Base-by-base conservation (phyloP, 2,888 invertebrate species). In the Nezara viridula region DNA sequence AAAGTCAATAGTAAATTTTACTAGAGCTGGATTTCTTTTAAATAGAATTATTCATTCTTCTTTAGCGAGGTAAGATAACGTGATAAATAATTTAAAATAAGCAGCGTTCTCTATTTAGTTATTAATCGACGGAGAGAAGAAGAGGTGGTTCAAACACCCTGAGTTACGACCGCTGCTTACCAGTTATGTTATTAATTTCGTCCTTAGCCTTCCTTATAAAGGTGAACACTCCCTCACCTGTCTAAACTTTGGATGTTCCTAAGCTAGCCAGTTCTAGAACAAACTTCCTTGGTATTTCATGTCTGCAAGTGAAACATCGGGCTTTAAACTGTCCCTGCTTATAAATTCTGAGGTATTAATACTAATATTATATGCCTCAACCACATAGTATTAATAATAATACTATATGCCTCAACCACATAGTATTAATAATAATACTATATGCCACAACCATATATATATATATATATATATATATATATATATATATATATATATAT, bases 181-280 rank as follows among this genome's bases (percentile, higher is more conserved):
- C 55, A 55, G n/a, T 55, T 55, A 55, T n/a, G 55, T 55, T 55
- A 55, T 55, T n/a, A 55, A 55, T 55, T 55, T 55, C 55, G 55
- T 12, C 55, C 27, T n/a, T 55, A 27, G 55, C 55, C 55, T n/a
- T 27, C 55, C 55, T 55, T n/a, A n/a, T 55, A 55, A 55, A 55
- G 55, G 55, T 55, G 55, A 55, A 55, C 55, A 55, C 55, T 55
- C 55, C n/a, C n/a, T 55, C n/a, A 55, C n/a, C 55, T 55, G 55
- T 55, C 55, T n/a, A 55, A 55, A 55, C 55, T 55, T 55, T n/a
- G 12, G n/a, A 10, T n/a, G 55, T 55, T 55, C 12, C 55, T 55
- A 55, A 55, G 9, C 55, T 12, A 27, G n/a, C 55, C n/a, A 27
- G 55, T 12, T 55, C 55, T 55, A 55, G 10, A 55, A 55, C 55